Evolutionary conservation across 64 coral and sea anemone species (phyloP), one percentile per base, ranked within the genome.

Genomic region (Pocillopora damicornis): DNA sequence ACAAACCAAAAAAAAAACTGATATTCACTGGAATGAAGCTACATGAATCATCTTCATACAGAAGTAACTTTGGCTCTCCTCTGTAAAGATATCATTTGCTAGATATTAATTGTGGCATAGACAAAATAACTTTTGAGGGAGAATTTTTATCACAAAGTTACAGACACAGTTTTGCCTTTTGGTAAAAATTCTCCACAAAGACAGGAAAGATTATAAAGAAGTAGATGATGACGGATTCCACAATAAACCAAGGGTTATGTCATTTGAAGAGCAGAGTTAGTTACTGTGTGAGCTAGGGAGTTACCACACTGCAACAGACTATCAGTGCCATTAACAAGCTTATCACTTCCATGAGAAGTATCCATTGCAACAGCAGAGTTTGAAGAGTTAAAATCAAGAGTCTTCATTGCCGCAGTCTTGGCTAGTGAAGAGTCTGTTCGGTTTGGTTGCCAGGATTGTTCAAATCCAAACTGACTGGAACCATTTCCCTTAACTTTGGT

Each of bases 381-480:
- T 25, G 77, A 71, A 38, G 76, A 76, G 17, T 87, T 67, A 74
- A 90, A 94, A 16, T 94, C 80, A 13, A 94, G 75, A 42, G 66
- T 86, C 74, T 86, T 86, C 83, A 90, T 94, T 60, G 83, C 63
- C 35, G 76, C 23, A 11, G 72, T 78, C 20, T 76, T 76, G 20
- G 22, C 20, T 74, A 59, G 2, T 59, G 91, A 30, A 18, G 74
- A 35, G 35, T 18, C 78, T 57, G 79, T 36, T 58, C 93, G 66
- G 83, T 94, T 94, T 20, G 93, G 93, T 77, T 94, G 78, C 93
- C 93, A 94, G 1, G 88, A 72, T 16, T 90, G 75, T 59, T 94
- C 93, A 80, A 94, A 94, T 25, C 93, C 93, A 88, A 94, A 94
- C 67, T 94, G 88, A 38, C 80, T 89, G 38, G 69, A 63, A 16